phyloP scores from a whole-genome alignment of 2,888 invertebrate species.

The Apoderus coryli region DNA sequence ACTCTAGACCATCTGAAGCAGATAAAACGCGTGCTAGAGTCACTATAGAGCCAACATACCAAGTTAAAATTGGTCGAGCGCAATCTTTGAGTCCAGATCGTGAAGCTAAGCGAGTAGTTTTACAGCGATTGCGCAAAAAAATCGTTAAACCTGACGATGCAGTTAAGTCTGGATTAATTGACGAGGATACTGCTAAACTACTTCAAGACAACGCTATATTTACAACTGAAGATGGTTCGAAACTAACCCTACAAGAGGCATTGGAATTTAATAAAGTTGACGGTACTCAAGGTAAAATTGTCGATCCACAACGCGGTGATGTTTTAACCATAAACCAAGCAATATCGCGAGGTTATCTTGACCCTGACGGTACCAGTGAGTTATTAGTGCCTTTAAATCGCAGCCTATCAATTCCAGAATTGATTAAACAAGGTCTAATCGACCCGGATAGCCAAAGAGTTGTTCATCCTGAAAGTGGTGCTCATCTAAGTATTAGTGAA shows the following conservation, averaged over 20 bases:
- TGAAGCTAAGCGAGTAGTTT: constrained; percentile 51
- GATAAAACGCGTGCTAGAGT: constrained; percentile 42
- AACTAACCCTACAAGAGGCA: constrained; percentile 61
- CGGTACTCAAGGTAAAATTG: constrained; percentile 59
- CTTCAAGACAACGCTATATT: constrained; percentile 47
- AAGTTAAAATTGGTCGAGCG: constrained; percentile 47
- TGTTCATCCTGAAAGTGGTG: constrained; percentile 79
- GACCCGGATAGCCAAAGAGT: constrained; percentile 58
- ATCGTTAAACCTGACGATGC: constrained; percentile 65
- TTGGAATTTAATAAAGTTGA: constrained; percentile 54
- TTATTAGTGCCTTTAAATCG: constrained; percentile 65
- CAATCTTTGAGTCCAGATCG: constrained; percentile 41
- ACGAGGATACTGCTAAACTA: constrained; percentile 56
- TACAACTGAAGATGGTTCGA: constrained; percentile 39
- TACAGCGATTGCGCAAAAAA: constrained; percentile 67
- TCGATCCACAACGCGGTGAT: constrained; percentile 73
- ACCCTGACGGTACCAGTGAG: constrained; percentile 60
- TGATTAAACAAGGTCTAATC: constrained; percentile 74
- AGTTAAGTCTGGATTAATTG: constrained; percentile 61
- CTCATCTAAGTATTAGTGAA: constrained; percentile 60
- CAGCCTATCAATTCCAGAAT: constrained; percentile 68
- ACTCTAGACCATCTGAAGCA: constrained; percentile 35
- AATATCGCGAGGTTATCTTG: constrained; percentile 65
- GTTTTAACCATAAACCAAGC: constrained; percentile 71
- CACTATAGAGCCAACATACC: constrained; percentile 51